Percentiles rank a stretch among this genome's conserved stretches.
phyloP scores from a whole-genome alignment of 2,113 vertebrate species.

The Marmota flaviventris region DNA sequence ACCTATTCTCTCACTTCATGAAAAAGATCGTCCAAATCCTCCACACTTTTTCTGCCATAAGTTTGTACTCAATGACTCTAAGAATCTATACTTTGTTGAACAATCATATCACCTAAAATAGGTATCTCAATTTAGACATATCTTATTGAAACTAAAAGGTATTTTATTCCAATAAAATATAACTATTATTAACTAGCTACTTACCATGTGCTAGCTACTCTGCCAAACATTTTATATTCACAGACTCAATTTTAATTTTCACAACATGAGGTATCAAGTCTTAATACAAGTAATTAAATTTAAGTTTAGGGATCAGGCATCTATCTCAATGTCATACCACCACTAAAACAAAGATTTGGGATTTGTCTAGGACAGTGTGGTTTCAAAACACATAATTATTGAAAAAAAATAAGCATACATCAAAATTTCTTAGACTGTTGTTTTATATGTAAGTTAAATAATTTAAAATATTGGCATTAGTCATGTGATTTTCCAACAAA shows the following conservation, averaged over 20 bases:
- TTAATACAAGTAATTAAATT: neutral
- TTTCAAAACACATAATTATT: neutral
- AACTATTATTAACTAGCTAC: neutral
- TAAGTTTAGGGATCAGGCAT: neutral
- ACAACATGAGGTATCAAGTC: neutral
- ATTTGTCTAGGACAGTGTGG: neutral
- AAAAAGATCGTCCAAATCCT: neutral
- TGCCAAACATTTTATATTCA: neutral
- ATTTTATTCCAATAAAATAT: neutral
- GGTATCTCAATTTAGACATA: neutral
- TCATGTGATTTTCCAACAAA: neutral
- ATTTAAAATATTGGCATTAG: conserved; percentile 36
- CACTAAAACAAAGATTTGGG: conserved; percentile 5
- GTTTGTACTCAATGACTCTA: neutral
- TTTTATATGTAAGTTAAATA: neutral
- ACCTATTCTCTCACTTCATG: neutral
- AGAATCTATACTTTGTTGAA: neutral
- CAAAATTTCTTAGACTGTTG: neutral
- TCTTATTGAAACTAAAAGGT: neutral
- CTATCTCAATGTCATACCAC: neutral
- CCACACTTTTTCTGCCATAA: neutral
- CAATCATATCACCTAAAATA: neutral
- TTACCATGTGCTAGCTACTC: neutral
- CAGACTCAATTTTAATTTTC: neutral
- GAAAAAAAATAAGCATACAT: neutral